Evolutionary conservation across 2,113 vertebrate genomes (phyloP).

Genomic region (Hoplias malabaricus): DNA sequence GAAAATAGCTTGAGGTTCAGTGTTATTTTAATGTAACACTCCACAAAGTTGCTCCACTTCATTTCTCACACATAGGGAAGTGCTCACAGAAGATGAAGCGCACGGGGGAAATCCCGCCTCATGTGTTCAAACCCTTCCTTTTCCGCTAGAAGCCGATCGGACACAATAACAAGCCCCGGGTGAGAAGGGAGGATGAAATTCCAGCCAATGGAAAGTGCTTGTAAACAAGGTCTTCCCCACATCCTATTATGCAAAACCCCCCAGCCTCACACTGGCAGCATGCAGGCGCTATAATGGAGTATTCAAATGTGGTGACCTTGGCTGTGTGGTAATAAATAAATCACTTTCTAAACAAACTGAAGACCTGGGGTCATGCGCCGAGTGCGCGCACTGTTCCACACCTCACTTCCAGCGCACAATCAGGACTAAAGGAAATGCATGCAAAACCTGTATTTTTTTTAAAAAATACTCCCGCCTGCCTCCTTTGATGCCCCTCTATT

Average conservation of each 20-base stretch:
- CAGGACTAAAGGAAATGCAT: conserved; percentile 34
- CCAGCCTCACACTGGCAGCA: neutral
- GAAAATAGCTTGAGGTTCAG: too few species aligned
- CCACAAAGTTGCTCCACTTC: neutral
- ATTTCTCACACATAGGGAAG: neutral
- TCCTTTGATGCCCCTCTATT: conserved; percentile 36
- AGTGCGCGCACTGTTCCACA: neutral
- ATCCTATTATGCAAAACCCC: conserved; percentile 20
- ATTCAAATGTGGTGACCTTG: conserved; percentile 2
- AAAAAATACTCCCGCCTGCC: conserved; percentile 26
- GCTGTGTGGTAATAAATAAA: neutral
- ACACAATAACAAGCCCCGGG: neutral
- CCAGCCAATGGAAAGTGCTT: conserved; percentile 13
- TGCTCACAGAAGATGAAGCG: neutral
- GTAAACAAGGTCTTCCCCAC: conserved; percentile 22
- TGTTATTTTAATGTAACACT: too few species aligned
- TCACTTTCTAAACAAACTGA: neutral
- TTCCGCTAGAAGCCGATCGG: neutral
- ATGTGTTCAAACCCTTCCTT: neutral
- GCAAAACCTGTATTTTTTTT: conserved; percentile 38
- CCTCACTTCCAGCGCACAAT: neutral
- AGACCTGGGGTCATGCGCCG: neutral
- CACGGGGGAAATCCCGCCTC: neutral
- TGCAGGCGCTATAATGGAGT: neutral
- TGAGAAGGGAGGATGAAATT: neutral